Evolutionary conservation across 2,113 vertebrate species (phyloP), one percentile per base, ranked within the genome.

Genomic region (Callionymus lyra): DNA sequence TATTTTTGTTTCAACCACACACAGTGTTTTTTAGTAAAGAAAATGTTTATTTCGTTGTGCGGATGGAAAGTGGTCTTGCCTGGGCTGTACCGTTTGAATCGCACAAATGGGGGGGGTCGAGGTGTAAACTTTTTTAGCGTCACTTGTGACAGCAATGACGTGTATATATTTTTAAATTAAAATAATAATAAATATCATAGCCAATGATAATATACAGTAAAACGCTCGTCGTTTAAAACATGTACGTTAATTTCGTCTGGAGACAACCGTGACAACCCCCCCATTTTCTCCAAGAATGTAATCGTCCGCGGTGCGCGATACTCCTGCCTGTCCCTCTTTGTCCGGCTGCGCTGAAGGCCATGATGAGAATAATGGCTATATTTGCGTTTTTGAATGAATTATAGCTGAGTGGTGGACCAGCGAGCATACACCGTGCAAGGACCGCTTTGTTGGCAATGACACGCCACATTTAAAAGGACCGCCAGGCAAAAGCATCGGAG

Each of bases 371-470:
- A 74, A 82, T 81, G 82, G 79, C 75, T 53, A 72, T 70, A 77
- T 82, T 81, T 76, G 81, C 77, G 82, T 83, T 81, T 84, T 80
- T 77, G 72, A 80, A 82, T 83, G 74, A 81, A 84, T 81, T 82
- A 75, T 79, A 80, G 63, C 66, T 74, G 71, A 82, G 79, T 76
- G 68, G 70, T 77, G 81, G 65, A 79, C 65, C 80, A 68, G 71
- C 81, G 68, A 80, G 65, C 65, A 58, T 65, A 77, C 72, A 58
- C 60, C 72, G 78, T 65, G 65, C 66, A 74, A 65, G 57, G 77
- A 80, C 76, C 59, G 75, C 46, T 76, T 77, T 80, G 52, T 67
- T 72, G 81, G 77, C 60, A 76, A 80, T 82, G 78, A 82, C 75
- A 74, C 73, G 73, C 61, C 70, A 63, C 72, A 72, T 74, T 74